These are phyloP conservation scores for Ariolimax columbianus DNA, from an alignment of 2,888 invertebrate genomes.

Conservation along the genomic window DNA sequence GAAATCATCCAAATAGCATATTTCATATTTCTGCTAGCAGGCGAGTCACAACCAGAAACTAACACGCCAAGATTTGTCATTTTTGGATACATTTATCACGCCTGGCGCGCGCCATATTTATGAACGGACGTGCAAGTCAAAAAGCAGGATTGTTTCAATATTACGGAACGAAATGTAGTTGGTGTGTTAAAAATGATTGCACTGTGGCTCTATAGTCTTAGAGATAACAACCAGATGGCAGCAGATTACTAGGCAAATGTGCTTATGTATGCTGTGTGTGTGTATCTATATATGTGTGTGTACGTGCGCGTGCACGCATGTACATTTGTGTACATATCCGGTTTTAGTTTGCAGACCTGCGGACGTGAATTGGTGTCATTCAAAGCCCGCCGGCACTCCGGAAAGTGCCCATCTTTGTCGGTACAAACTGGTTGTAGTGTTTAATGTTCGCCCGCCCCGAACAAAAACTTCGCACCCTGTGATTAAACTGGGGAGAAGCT, in stretches of 20 bases:
- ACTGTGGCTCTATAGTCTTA: no score
- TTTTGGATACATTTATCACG: no score
- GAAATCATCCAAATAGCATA: no score
- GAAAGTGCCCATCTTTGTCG: background rate
- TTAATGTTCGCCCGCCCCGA: background rate
- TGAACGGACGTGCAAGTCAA: no score
- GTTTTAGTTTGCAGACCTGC: background rate
- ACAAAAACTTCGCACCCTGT: background rate
- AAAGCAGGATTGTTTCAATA: no score
- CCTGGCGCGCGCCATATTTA: no score
- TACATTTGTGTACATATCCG: background rate
- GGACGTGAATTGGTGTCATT: background rate
- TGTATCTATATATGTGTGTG: background rate
- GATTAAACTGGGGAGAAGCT: background rate
- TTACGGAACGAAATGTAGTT: no score
- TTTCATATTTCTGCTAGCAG: no score
- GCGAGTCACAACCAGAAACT: no score
- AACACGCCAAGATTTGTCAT: no score
- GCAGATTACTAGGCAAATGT: background rate
- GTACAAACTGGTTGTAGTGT: slow-evolving; percentile 2
- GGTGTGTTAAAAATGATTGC: no score
- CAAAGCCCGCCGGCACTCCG: background rate
- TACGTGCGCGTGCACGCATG: background rate
- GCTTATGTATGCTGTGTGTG: no score
- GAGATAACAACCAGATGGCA: background rate